phyloP scores from a whole-genome alignment of 2,888 invertebrate species.

The Stenchaetothrips biformis region DNA sequence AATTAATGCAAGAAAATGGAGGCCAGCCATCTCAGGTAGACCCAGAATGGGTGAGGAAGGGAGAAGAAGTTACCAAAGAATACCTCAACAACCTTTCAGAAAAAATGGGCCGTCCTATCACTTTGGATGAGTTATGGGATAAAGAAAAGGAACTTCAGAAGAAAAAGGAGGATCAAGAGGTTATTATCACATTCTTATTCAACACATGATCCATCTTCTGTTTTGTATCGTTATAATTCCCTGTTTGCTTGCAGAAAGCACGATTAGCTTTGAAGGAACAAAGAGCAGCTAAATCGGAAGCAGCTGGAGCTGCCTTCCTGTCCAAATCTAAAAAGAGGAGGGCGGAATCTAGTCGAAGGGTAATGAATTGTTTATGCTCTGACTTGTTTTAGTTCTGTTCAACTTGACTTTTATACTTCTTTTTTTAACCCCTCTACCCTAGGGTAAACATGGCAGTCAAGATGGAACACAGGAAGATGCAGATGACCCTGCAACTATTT shows the following conservation, averaged over 20 bases:
- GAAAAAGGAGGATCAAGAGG: slow-evolving; percentile 28
- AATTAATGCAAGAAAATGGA: slow-evolving; percentile 30
- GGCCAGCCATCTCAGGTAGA: slow-evolving; percentile 25
- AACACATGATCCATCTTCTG: background rate
- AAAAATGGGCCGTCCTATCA: slow-evolving; percentile 34
- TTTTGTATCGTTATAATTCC: background rate
- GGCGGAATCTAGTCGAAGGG: background rate
- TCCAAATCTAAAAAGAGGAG: background rate
- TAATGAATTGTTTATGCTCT: background rate
- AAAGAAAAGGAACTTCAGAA: slow-evolving; percentile 28
- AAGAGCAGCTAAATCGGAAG: slow-evolving; percentile 2
- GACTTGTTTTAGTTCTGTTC: too few species aligned
- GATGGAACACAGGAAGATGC: background rate
- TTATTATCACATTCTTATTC: background rate
- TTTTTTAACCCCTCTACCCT: too few species aligned
- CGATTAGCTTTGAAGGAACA: background rate
- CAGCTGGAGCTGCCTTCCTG: background rate
- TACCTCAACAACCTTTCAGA: slow-evolving; percentile 34
- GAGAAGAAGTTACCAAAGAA: slow-evolving; percentile 33
- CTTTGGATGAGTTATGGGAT: slow-evolving; percentile 34
- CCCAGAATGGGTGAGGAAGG: slow-evolving; percentile 36
- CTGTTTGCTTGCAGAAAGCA: background rate
- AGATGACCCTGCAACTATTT: background rate
- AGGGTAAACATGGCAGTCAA: background rate
- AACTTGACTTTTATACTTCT: too few species aligned